phyloP scores from a whole-genome alignment of 2,888 invertebrate species.

The Tinea semifulvella region DNA sequence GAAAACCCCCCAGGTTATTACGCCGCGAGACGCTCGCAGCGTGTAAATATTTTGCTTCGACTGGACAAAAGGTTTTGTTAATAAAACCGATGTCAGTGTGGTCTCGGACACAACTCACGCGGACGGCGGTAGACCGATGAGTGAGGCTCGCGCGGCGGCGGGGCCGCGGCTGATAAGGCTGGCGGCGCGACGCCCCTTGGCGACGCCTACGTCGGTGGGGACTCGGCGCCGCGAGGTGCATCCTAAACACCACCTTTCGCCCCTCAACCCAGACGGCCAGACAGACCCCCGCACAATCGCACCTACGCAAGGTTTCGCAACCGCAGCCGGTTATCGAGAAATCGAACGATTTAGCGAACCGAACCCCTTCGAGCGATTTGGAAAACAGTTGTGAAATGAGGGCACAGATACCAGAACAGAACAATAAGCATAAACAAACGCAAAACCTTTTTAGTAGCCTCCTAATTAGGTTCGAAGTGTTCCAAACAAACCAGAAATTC shows the following conservation, averaged over 20 bases:
- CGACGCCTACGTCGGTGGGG: slow-evolving; percentile 62
- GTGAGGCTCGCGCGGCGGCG: slow-evolving; percentile 64
- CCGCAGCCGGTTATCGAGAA: slow-evolving; percentile 24
- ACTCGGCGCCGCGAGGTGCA: slow-evolving; percentile 27
- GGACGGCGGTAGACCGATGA: slow-evolving; percentile 54
- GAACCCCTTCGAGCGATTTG: slow-evolving; percentile 33
- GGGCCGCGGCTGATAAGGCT: slow-evolving; percentile 64
- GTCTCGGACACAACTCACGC: slow-evolving; percentile 44
- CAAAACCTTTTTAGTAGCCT: slow-evolving; percentile 54
- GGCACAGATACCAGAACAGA: slow-evolving; percentile 50
- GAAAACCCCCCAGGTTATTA: slow-evolving; percentile 60
- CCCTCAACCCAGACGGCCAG: slow-evolving; percentile 27
- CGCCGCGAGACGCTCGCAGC: slow-evolving; percentile 46
- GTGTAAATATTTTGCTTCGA: slow-evolving; percentile 61
- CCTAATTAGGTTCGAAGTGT: slow-evolving; percentile 56
- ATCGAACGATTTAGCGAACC: slow-evolving; percentile 7
- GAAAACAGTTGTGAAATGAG: slow-evolving; percentile 53
- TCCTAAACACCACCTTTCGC: too few relatives aligned
- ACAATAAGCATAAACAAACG: slow-evolving; percentile 56
- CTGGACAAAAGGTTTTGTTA: slow-evolving; percentile 67
- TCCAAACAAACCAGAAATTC: slow-evolving; percentile 43
- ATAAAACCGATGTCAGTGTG: slow-evolving; percentile 55
- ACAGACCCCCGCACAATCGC: slow-evolving; percentile 47
- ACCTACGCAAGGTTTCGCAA: slow-evolving; percentile 60
- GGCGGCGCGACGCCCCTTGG: slow-evolving; percentile 58